Base-by-base conservation (phyloP, 2,888 invertebrate species). In the Rotaria magnacalcarata region DNA sequence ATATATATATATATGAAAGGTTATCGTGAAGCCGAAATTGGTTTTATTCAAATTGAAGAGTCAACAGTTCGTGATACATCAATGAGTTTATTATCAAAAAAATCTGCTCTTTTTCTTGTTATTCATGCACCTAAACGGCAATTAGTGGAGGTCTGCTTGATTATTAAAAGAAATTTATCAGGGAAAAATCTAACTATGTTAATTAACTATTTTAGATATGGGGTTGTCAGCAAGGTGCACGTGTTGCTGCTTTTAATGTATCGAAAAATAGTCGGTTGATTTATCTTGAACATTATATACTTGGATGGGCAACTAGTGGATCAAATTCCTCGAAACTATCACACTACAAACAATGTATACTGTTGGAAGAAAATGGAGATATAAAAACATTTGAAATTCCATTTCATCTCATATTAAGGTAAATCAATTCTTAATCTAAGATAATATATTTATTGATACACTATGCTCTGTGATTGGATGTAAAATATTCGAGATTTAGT, bases 61-160 rank as follows among this genome's bases (percentile, higher is more conserved):
- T 90, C 90, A 87, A 84, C 87, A 21, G 24, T 85, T 52, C 43
- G 85, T 60, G 87, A 88, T 74, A 88, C 88, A 85, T 89, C 52
- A 87, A 87, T 34, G 86, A 87, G 56, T 84, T 88, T 80, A 88
- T 88, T 85, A 87, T 84, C 80, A 87, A 74, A 87, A 50, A 47
- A 90, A 87, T 88, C 89, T 43, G 90, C 91, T 7, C 92, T 95
- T 85, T 98, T 97, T 91, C 92, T 98, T 86, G 94, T 95, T 3
- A 96, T 99, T 88, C 97, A 96, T 91, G 95, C 96, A 11, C 95
- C 97, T 0, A 94, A 95, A 88, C 94, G 96, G 90, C 96, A 96
- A 24, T 93, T 96, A 11, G 93, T 99, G 86, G 98, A 97, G 91
- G 95, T 92, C 87, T 85, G 87, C 84, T 58, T 85, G 19, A 27